Base-by-base conservation (phyloP, 2,797 vertebrate genomes). In the Enteromius unitaeniatus region DNA sequence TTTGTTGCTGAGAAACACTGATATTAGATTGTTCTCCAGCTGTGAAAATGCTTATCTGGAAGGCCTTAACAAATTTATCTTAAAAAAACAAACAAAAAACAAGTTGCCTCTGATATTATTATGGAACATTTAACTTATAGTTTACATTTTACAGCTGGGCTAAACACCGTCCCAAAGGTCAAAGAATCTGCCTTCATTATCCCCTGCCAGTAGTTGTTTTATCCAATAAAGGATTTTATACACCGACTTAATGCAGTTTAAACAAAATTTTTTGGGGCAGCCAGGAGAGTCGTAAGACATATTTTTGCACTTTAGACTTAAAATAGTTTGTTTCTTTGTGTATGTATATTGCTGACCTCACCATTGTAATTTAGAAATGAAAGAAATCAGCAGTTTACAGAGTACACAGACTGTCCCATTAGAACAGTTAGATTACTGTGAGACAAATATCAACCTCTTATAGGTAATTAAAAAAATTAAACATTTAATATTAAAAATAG, bases 141-240 rank as follows among this genome's bases (percentile, higher is more conserved):
- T 69, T 83, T 70, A 69, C 78, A 77, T 83, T 83, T 78, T 23
- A 83, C 37, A 69, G 23, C 64, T 70, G 37, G 82, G 19, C 49
- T 55, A 60, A 69, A 83, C 37, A 9, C 10, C 19, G 4, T 60
- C 74, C 49, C 74, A 70, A 34, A 23, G 26, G 74, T 1, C 15
- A 55, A n/a, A 19, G 51, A 55, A 53, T 55, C 17, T 28, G 2
- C 37, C 3, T 68, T 77, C 9, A 67, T 75, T 75, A 51, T 40
- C 21, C 37, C 10, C 60, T 13, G 5, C 34, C 11, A 68, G 37
- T 6, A 11, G 78, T 23, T 73, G 10, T 42, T 77, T 67, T 64
- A 82, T 19, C 21, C 23, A 53, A 49, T 67, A 60, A 55, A 70
- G 67, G 26, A 15, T 21, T 72, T 31, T 14, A 60, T 31, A 55